Percentiles rank a stretch among this genome's conserved stretches.
phyloP scores from a whole-genome alignment of 1,140 invertebrate species.

The Pissodes strobi region DNA sequence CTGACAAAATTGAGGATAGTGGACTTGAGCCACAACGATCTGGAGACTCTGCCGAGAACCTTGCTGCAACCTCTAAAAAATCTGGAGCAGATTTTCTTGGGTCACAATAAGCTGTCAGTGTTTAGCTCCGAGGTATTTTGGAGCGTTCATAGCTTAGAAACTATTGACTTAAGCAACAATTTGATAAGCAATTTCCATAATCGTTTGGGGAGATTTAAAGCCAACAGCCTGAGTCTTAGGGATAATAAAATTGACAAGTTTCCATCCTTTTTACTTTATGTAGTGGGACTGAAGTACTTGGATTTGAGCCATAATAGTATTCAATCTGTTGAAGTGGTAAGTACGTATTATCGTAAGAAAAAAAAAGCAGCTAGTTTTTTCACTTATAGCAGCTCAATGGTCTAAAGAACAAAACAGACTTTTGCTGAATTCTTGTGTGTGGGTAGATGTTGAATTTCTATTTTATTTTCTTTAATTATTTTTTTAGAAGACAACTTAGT shows the following conservation, averaged over 20 bases:
- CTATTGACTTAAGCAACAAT: conserved; percentile 14
- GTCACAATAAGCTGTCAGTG: conserved; percentile 14
- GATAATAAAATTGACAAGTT: conserved; percentile 24
- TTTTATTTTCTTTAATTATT: too few species aligned
- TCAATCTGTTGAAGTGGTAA: conserved; percentile 7
- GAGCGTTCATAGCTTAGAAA: background rate
- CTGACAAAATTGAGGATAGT: conserved; percentile 27
- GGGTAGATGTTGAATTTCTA: too few species aligned
- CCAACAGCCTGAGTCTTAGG: background rate
- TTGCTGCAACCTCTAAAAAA: conserved; percentile 12
- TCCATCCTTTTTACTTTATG: conserved; percentile 3
- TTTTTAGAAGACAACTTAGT: too few species aligned
- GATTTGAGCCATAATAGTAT: conserved; percentile 29
- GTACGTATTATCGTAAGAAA: too few species aligned
- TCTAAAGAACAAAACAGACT: too few species aligned
- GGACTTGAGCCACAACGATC: conserved; percentile 38
- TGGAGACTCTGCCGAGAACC: conserved; percentile 13
- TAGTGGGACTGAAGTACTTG: background rate
- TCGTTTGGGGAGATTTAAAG: background rate
- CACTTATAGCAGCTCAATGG: too few species aligned
- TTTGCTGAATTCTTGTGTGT: too few species aligned
- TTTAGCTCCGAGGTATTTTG: conserved; percentile 16
- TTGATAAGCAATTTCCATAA: conserved; percentile 1
- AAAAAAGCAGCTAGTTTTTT: too few species aligned
- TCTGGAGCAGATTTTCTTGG: conserved; percentile 15